Percentiles rank a stretch among this genome's conserved stretches.
Conservation (phyloP, 1,140 invertebrate species). For the Platorchestia sp. region DNA sequence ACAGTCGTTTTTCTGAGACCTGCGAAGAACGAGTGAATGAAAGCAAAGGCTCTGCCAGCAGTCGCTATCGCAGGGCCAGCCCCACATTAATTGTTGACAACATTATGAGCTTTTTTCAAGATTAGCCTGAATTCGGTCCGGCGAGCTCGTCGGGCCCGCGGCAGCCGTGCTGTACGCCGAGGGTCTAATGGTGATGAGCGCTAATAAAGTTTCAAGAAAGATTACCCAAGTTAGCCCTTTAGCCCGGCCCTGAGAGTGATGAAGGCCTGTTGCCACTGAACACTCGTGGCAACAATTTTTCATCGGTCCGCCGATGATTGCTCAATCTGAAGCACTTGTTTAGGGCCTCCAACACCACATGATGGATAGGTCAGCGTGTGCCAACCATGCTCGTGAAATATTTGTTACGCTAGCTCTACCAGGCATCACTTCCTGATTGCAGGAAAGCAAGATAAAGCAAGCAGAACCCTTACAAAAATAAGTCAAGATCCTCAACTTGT, state of each 20-base stretch:
- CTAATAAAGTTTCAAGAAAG: constrained; percentile 53
- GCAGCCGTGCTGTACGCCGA: not conserved
- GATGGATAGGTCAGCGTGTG: not conserved
- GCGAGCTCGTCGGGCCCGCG: not conserved
- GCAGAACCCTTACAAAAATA: too few relatives aligned
- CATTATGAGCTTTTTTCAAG: constrained; percentile 28
- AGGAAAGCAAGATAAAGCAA: not conserved
- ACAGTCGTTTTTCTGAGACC: not conserved
- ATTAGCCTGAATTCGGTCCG: not conserved
- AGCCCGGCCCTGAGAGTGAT: constrained; percentile 31
- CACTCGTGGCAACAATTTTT: constrained; percentile 27
- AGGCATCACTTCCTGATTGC: not conserved
- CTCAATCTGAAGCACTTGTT: constrained; percentile 43
- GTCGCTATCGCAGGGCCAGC: not conserved
- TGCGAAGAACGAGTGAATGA: not conserved
- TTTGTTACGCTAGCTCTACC: not conserved
- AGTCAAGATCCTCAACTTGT: too few relatives aligned
- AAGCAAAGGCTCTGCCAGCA: not conserved
- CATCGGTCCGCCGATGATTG: constrained; percentile 31
- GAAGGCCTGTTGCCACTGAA: constrained; percentile 35
- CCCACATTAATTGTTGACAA: constrained; percentile 28
- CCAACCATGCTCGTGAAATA: not conserved
- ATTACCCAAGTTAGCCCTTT: constrained; percentile 51
- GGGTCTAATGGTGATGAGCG: constrained; percentile 48
- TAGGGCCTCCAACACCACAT: not conserved